Evolutionary conservation across 2,797 vertebrate genomes (phyloP).

Genomic region (Netta rufina): DNA sequence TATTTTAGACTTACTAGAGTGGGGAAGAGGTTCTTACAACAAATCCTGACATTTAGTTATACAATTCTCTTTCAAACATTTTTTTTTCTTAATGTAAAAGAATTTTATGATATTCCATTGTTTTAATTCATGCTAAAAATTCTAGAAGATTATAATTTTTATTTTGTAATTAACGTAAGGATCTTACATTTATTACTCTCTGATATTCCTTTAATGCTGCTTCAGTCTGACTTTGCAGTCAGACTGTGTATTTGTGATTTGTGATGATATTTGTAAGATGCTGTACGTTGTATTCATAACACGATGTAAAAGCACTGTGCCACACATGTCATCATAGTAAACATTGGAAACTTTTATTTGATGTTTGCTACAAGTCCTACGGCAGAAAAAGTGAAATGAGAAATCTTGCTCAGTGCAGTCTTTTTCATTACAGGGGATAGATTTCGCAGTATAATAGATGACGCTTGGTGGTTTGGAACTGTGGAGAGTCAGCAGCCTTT

Average conservation of each 20-base stretch:
- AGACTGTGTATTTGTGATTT: not conserved
- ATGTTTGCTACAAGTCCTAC: not conserved
- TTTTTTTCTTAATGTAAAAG: not conserved
- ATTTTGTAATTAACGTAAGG: not conserved
- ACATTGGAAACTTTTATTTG: no score
- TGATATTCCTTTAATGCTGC: not conserved
- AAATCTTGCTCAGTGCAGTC: not conserved
- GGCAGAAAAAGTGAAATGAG: not conserved
- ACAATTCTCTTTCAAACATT: not conserved
- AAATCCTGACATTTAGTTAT: not conserved
- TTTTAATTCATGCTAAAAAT: not conserved
- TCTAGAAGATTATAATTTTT: not conserved
- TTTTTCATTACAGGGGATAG: conserved; percentile 77
- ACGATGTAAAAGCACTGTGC: not conserved
- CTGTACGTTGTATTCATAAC: not conserved
- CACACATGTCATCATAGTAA: no score
- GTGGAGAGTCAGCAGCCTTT: conserved; percentile 97
- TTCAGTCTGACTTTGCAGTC: not conserved
- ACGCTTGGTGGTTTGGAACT: conserved; percentile 97
- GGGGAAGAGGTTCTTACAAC: not conserved
- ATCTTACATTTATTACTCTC: not conserved
- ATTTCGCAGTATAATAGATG: conserved; percentile 97
- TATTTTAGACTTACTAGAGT: not conserved
- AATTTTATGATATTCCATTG: not conserved
- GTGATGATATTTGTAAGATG: not conserved